These are phyloP conservation scores for Hydrophis major DNA, from an alignment of 2,797 vertebrate species.

Conservation along the genomic window DNA sequence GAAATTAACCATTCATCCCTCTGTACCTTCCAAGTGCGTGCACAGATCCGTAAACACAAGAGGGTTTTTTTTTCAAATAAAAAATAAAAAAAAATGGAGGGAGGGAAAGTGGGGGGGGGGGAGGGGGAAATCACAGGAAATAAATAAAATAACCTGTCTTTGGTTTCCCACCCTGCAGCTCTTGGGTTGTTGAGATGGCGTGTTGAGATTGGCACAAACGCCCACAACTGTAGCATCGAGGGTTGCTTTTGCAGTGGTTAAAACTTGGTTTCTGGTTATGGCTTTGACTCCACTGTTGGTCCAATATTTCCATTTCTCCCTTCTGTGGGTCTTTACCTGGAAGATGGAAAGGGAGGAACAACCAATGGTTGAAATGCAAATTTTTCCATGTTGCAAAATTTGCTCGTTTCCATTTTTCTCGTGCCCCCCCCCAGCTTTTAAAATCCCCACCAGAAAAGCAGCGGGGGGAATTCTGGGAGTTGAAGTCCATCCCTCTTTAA, in stretches of 20 bases:
- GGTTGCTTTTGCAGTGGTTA: background rate
- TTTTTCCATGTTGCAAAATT: background rate
- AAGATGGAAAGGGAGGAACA: background rate
- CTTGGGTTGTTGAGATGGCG: background rate
- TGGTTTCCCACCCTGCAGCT: background rate
- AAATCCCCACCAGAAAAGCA: background rate
- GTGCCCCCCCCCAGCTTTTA: background rate
- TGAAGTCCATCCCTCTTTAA: background rate
- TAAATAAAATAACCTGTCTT: background rate
- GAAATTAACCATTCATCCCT: conserved; percentile 71
- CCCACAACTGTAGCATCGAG: rapidly evolving
- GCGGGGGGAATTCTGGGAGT: background rate
- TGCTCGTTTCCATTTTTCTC: background rate
- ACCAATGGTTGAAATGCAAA: background rate
- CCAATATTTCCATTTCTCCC: background rate
- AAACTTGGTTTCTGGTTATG: rapidly evolving
- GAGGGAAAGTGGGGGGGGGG: background rate
- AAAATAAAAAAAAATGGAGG: too few relatives aligned
- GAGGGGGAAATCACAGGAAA: too few relatives aligned
- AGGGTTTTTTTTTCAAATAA: background rate
- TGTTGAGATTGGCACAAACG: too few relatives aligned
- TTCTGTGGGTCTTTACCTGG: background rate
- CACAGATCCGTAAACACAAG: conserved; percentile 45
- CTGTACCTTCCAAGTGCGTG: conserved; percentile 62
- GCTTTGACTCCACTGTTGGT: background rate